phyloP scores from a whole-genome alignment of 2,888 invertebrate genomes.

The Morpho helenor region DNA sequence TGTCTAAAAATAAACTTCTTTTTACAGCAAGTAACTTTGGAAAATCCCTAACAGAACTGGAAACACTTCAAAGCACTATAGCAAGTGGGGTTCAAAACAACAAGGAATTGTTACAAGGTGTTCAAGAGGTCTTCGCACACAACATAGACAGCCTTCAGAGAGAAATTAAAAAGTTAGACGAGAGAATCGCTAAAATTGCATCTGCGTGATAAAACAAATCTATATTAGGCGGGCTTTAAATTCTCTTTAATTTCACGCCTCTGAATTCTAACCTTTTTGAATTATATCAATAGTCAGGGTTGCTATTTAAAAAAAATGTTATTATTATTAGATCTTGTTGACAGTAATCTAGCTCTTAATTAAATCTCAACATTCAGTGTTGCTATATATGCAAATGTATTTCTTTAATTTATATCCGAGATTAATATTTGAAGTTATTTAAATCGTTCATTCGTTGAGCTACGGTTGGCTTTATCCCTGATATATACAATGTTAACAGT shows the following conservation, averaged over 20 bases:
- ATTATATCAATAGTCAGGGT: slow-evolving; percentile 23
- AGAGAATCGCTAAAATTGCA: slow-evolving; percentile 82
- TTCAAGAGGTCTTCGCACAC: slow-evolving; percentile 89
- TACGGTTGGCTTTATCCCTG: no score
- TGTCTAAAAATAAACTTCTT: no score
- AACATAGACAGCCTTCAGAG: slow-evolving; percentile 88
- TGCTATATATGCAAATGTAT: no score
- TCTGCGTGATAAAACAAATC: slow-evolving; percentile 47
- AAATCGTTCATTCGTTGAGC: no score
- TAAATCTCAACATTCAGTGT: no score
- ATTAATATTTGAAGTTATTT: no score
- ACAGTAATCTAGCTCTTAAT: no score
- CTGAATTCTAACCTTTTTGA: no score
- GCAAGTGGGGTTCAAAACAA: slow-evolving; percentile 86
- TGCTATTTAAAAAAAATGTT: slow-evolving; percentile 19
- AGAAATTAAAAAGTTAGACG: slow-evolving; percentile 86
- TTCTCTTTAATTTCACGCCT: slow-evolving; percentile 1
- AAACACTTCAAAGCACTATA: slow-evolving; percentile 86
- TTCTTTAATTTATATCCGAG: no score
- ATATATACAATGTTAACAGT: no score
- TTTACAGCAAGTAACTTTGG: slow-evolving; percentile 90
- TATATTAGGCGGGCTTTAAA: slow-evolving; percentile 11
- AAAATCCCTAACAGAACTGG: slow-evolving; percentile 89
- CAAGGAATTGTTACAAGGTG: slow-evolving; percentile 86
- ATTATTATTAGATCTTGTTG: no score